These are phyloP conservation scores for Nebria ingens DNA, from an alignment of 1,140 invertebrate species.

Conservation along the genomic window DNA sequence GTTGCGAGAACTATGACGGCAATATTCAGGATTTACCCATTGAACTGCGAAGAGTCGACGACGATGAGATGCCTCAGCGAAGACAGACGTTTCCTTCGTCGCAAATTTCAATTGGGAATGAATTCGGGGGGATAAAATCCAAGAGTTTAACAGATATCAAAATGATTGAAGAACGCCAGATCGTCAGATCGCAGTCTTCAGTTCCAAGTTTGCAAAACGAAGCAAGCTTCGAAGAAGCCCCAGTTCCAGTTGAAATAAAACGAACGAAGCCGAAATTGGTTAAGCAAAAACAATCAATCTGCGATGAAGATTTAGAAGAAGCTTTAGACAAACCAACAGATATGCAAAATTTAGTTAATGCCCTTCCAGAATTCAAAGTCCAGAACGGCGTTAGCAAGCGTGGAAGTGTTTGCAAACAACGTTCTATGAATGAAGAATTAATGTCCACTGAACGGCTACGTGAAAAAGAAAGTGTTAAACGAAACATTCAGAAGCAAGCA, in stretches of 20 bases:
- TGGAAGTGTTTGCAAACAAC: conserved; percentile 68
- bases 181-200: conserved; percentile 62
- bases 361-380: conserved; percentile 48
- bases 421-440: conserved; percentile 78
- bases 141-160: conserved; percentile 72
- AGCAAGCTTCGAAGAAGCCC: conserved; percentile 12
- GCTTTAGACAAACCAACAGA: conserved; percentile 52
- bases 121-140: conserved; percentile 53
- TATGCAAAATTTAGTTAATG: conserved; percentile 48
- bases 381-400: conserved; percentile 35
- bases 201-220: conserved; percentile 51
- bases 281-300: conserved; percentile 71
- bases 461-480: conserved; percentile 72
- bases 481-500: conserved; percentile 80
- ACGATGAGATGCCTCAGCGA: conserved; percentile 43
- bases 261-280: conserved; percentile 52
- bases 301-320: conserved; percentile 52
- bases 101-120: conserved; percentile 31
- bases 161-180: conserved; percentile 53
- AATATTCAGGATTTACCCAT: conserved; percentile 73
- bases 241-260: conserved; percentile 25
- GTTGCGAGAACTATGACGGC: conserved; percentile 49
- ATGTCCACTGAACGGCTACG: conserved; percentile 71
- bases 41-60: conserved; percentile 75
- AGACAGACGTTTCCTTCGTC: conserved; percentile 42